Percentiles rank a stretch among this genome's conserved stretches.
These are phyloP conservation scores for Salminus brasiliensis DNA, from an alignment of 2,113 vertebrate species.

Conservation along the genomic window DNA sequence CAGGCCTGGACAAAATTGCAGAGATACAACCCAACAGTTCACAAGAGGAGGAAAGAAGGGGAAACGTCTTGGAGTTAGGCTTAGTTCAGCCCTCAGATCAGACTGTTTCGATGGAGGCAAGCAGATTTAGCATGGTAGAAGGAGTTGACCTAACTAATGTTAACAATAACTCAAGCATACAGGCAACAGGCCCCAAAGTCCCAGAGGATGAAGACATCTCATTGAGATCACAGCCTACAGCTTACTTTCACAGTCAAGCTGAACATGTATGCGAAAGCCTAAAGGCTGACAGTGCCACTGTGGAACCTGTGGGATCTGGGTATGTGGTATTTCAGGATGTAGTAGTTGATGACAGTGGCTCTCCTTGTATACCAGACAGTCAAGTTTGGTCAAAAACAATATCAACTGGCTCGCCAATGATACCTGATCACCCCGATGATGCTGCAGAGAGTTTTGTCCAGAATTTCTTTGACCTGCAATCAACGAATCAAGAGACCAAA, in stretches of 20 bases:
- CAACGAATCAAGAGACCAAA: not conserved
- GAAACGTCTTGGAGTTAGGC: not conserved
- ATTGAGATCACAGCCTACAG: not conserved
- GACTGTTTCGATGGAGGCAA: not conserved
- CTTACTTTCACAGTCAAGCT: not conserved
- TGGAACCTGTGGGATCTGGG: not conserved
- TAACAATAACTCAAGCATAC: not conserved
- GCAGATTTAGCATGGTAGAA: not conserved
- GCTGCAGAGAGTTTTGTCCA: not conserved
- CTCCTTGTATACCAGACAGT: too few species aligned
- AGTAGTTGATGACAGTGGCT: not conserved
- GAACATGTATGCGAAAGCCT: not conserved
- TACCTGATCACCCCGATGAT: not conserved
- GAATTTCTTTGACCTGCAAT: not conserved
- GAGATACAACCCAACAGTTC: not conserved
- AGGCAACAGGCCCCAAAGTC: not conserved
- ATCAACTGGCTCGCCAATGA: not conserved
- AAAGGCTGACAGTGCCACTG: not conserved
- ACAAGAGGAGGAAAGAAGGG: not conserved
- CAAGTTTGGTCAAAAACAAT: not conserved
- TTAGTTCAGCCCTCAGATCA: constrained; percentile 1
- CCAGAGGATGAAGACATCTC: not conserved
- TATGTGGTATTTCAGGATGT: not conserved
- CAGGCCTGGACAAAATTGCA: not conserved
- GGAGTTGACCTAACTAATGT: not conserved